phyloP scores from a whole-genome alignment of 2,797 vertebrate species.

The Spinus pinus region DNA sequence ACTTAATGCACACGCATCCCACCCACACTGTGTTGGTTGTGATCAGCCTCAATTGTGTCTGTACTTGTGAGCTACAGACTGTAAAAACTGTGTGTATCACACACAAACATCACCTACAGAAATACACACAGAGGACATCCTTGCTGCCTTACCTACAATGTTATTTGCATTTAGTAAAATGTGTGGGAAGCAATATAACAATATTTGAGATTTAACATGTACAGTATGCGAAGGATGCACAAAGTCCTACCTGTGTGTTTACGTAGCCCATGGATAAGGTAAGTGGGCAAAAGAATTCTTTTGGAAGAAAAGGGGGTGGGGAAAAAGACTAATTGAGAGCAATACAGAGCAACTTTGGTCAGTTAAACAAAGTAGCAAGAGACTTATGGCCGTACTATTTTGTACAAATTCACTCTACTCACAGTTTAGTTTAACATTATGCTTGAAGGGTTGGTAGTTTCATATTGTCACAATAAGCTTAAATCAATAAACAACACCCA shows the following conservation, averaged over 20 bases:
- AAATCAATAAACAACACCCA: not conserved
- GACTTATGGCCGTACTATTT: not conserved
- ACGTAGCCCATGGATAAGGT: not conserved
- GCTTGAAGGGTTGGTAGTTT: not conserved
- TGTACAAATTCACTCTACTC: not conserved
- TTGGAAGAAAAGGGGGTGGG: not conserved
- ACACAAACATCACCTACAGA: not conserved
- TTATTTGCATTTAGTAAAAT: not conserved
- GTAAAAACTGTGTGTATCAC: not conserved
- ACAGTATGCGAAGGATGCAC: not conserved
- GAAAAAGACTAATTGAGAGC: not conserved
- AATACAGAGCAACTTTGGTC: not conserved
- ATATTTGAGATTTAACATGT: not conserved
- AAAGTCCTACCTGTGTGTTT: not conserved
- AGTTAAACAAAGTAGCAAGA: not conserved
- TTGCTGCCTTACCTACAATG: not conserved
- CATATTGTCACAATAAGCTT: not conserved
- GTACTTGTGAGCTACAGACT: not conserved
- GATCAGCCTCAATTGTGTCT: not conserved
- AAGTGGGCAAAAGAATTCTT: not conserved
- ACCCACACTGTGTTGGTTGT: not conserved
- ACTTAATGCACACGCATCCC: not conserved
- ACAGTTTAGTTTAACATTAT: not conserved
- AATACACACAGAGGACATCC: not conserved
- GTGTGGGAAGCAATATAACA: not conserved